Conservation (phyloP, 2,888 invertebrate species). For the Andrena trimmerana region DNA sequence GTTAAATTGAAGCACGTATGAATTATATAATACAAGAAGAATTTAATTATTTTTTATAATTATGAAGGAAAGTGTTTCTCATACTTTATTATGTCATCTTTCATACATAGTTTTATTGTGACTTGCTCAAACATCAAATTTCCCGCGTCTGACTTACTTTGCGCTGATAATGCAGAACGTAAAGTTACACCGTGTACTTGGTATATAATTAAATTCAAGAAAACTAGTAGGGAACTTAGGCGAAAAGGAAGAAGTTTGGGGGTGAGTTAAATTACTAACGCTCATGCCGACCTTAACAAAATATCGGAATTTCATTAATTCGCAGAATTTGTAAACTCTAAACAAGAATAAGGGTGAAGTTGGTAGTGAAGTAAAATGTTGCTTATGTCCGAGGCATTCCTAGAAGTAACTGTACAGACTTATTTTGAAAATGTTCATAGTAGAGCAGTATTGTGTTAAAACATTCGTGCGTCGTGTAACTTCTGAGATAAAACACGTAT, state of each 20-base stretch:
- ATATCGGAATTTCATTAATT: constrained; percentile 7
- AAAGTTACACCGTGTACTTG: not conserved
- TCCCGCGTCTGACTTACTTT: too few relatives aligned
- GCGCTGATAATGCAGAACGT: too few relatives aligned
- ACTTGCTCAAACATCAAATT: too few relatives aligned
- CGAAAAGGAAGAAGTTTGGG: not conserved
- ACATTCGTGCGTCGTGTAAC: not conserved
- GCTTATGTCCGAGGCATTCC: constrained; percentile 3
- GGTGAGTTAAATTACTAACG: too few relatives aligned
- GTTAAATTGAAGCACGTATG: too few relatives aligned
- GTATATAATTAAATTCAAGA: not conserved
- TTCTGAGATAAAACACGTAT: constrained; percentile 47
- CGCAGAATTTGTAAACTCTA: not conserved
- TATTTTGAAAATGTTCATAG: not conserved
- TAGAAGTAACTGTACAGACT: not conserved
- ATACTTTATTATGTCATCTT: too few relatives aligned
- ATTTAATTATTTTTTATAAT: too few relatives aligned
- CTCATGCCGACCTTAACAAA: not conserved
- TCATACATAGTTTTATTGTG: too few relatives aligned
- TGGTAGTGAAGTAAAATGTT: not conserved
- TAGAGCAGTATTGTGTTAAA: not conserved
- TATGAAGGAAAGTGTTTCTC: too few relatives aligned
- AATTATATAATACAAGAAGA: too few relatives aligned
- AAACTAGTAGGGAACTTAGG: not conserved
- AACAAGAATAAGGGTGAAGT: constrained; percentile 8